Evolutionary conservation across 2,888 invertebrate species (phyloP).

Genomic region (Megalurothrips usitatus): DNA sequence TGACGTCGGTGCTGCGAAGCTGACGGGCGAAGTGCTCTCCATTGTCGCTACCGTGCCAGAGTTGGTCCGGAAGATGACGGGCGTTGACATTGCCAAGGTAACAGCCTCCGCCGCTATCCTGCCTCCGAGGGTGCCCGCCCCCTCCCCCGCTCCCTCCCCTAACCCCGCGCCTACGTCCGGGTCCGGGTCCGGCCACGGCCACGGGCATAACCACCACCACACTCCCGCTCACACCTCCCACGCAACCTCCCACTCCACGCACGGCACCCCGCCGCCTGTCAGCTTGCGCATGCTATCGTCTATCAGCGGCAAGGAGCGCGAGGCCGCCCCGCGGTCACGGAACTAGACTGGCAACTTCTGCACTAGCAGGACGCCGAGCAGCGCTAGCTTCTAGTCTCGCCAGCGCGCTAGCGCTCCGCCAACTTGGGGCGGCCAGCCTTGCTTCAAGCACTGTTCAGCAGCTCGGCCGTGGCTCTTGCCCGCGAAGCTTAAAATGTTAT

Average conservation of each 20-base stretch:
- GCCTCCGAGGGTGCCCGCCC: not conserved
- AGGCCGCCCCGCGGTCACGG: slow-evolving; percentile 3
- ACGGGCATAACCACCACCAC: not conserved
- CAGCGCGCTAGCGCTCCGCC: not conserved
- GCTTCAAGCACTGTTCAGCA: not conserved
- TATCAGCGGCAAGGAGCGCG: slow-evolving; percentile 3
- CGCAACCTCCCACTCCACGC: slow-evolving; percentile 1
- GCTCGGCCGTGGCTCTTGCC: too few species aligned
- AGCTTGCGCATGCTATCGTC: slow-evolving; percentile 16
- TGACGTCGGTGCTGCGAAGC: slow-evolving; percentile 88
- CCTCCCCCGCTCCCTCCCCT: not conserved
- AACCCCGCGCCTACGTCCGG: not conserved
- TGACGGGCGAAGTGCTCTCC: slow-evolving; percentile 88
- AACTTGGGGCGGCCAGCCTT: not conserved
- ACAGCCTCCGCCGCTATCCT: slow-evolving; percentile 30
- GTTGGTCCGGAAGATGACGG: slow-evolving; percentile 86
- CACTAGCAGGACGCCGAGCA: too few species aligned
- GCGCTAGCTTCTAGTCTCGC: too few species aligned
- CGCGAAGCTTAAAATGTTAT: not conserved
- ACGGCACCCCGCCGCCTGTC: slow-evolving; percentile 20
- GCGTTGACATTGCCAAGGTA: slow-evolving; percentile 89
- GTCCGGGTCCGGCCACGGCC: not conserved
- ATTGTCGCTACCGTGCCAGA: slow-evolving; percentile 90
- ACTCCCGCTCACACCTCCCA: slow-evolving; percentile 12
- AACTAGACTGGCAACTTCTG: not conserved